Evolutionary conservation across 1,140 invertebrate genomes (phyloP).

Genomic region (Sipha flava): DNA sequence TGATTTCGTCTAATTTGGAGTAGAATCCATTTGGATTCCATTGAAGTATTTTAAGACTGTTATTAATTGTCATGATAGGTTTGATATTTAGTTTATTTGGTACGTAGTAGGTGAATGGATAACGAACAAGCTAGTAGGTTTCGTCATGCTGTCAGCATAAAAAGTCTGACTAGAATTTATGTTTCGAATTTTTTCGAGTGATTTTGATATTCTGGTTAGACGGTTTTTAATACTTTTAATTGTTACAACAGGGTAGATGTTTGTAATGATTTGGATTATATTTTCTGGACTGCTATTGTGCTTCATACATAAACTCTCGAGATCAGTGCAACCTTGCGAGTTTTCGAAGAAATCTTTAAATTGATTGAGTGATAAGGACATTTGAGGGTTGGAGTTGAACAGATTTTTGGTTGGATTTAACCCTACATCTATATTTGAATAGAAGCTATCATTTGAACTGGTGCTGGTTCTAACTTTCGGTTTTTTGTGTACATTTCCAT

Average conservation of each 20-base stretch:
- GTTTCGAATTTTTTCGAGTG: background rate
- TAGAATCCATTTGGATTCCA: background rate
- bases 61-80: background rate
- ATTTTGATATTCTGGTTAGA: constrained; percentile 2
- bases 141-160: background rate
- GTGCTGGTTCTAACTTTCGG: background rate
- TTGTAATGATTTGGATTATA: background rate
- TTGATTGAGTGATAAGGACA: background rate
- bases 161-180: background rate
- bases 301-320: background rate
- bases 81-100: background rate
- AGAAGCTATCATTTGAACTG: background rate
- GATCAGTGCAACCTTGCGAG: background rate
- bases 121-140: background rate
- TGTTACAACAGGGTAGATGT: background rate
- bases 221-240: background rate
- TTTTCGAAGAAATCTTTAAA: constrained; percentile 6
- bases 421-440: background rate
- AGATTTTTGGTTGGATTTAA: background rate
- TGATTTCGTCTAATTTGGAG: background rate
- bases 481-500: too few relatives aligned
- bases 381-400: background rate
- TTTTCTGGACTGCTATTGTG: background rate
- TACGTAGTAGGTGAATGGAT: background rate
- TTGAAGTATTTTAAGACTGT: background rate